phyloP scores from a whole-genome alignment of 2,797 vertebrate genomes.

The Melanotaenia pygmaea region DNA sequence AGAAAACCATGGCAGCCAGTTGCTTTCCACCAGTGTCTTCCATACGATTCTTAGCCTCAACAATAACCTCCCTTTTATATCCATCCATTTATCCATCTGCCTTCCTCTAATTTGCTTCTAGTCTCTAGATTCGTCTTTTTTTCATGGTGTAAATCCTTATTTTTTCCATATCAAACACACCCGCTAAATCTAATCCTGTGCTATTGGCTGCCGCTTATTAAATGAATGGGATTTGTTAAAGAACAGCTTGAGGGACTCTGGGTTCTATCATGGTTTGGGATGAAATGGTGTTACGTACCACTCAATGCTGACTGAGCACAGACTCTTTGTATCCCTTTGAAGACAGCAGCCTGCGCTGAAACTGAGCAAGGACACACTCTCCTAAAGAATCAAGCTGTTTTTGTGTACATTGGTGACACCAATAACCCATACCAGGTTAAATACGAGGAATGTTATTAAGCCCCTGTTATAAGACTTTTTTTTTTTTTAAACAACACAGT shows the following conservation, averaged over 20 bases:
- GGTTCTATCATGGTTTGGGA: slow-evolving; percentile 50
- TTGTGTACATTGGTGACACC: slow-evolving; percentile 32
- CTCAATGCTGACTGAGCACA: slow-evolving; percentile 54
- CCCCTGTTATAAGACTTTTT: neutral
- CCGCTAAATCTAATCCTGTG: slow-evolving; percentile 66
- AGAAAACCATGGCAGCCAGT: slow-evolving; percentile 41
- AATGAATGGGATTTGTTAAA: slow-evolving; percentile 73
- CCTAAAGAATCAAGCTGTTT: slow-evolving; percentile 20
- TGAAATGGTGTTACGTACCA: slow-evolving; percentile 45
- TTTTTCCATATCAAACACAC: slow-evolving; percentile 66
- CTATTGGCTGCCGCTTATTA: slow-evolving; percentile 68
- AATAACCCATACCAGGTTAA: neutral
- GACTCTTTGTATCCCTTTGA: slow-evolving; percentile 50
- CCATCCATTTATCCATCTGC: slow-evolving; percentile 36
- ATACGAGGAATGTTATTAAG: neutral
- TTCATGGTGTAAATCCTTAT: slow-evolving; percentile 55
- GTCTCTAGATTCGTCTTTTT: slow-evolving; percentile 28
- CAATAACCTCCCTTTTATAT: slow-evolving; percentile 41
- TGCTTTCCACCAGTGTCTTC: slow-evolving; percentile 19
- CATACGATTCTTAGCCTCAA: slow-evolving; percentile 23
- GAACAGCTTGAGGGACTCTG: slow-evolving; percentile 60
- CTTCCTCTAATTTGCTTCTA: slow-evolving; percentile 24
- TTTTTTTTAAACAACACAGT: neutral
- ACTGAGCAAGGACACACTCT: slow-evolving; percentile 57
- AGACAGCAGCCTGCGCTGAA: slow-evolving; percentile 50